Percentiles rank a stretch among this genome's conserved stretches.
These are phyloP conservation scores for Enteromius fasciolatus DNA, from an alignment of 2,797 vertebrate species.

Conservation along the genomic window DNA sequence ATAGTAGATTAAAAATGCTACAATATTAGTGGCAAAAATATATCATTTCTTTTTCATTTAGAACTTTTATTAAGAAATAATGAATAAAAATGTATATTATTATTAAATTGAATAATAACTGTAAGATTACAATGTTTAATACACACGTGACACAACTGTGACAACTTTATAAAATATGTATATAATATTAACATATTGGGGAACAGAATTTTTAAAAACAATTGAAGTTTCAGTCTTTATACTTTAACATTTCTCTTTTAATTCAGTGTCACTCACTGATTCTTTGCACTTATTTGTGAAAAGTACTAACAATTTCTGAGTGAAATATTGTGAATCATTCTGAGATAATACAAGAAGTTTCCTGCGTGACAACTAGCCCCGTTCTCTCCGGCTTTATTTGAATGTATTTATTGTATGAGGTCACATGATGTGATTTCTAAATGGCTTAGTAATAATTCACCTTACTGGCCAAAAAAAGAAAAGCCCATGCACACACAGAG, in stretches of 20 bases:
- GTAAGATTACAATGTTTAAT: neutral
- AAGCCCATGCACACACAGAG: slow-evolving; percentile 1
- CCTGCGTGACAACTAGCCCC: neutral
- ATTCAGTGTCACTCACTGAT: neutral
- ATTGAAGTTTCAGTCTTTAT: neutral
- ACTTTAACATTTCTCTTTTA: neutral
- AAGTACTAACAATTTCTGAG: neutral
- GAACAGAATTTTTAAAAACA: neutral
- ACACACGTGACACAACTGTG: neutral
- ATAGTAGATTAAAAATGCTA: neutral
- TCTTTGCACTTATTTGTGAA: neutral
- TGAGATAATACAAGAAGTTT: neutral
- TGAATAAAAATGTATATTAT: neutral
- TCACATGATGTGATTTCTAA: neutral
- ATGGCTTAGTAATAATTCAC: neutral
- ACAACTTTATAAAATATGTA: neutral
- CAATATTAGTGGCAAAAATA: neutral
- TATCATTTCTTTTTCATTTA: neutral
- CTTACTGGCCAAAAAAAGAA: neutral
- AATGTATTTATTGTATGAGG: neutral
- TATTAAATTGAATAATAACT: too few relatives aligned
- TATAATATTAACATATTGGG: neutral
- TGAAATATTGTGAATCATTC: too few relatives aligned
- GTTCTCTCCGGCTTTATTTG: neutral
- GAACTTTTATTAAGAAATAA: neutral